Conservation (phyloP, 2,797 vertebrate species). For the Allobates femoralis region DNA sequence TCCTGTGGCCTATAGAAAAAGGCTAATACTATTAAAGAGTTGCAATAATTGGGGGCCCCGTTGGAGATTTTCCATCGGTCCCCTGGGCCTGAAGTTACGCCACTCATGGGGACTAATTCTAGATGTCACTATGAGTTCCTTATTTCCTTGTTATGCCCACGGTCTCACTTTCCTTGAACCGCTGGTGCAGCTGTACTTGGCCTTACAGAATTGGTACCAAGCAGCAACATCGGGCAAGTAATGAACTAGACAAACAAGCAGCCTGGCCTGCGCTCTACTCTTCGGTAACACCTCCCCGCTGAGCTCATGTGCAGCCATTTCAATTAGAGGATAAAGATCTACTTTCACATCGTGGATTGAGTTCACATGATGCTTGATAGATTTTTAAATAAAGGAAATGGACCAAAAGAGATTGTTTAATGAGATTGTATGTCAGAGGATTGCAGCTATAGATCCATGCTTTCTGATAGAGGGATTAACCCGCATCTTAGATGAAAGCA, state of each 20-base stretch:
- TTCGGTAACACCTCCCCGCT: background rate
- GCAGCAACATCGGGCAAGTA: background rate
- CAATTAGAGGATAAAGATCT: slow-evolving; percentile 57
- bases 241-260: background rate
- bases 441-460: slow-evolving; percentile 46
- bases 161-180: background rate
- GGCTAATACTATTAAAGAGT: too few relatives aligned
- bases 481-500: slow-evolving; percentile 47
- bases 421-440: slow-evolving; percentile 49
- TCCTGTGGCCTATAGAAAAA: too few relatives aligned
- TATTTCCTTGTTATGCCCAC: background rate
- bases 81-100: too few relatives aligned
- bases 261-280: background rate
- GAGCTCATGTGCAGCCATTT: slow-evolving; percentile 38
- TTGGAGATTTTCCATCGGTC: too few relatives aligned
- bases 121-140: background rate
- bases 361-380: slow-evolving; percentile 47
- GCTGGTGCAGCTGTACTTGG: background rate
- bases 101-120: background rate
- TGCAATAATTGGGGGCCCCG: too few relatives aligned
- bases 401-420: slow-evolving; percentile 58
- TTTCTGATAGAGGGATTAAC: slow-evolving; percentile 45
- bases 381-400: slow-evolving; percentile 56
- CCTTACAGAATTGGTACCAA: background rate
- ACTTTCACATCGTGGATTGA: slow-evolving; percentile 27